Conservation (phyloP, 2,113 vertebrate genomes). For the Anarhynchus alexandrinus region DNA sequence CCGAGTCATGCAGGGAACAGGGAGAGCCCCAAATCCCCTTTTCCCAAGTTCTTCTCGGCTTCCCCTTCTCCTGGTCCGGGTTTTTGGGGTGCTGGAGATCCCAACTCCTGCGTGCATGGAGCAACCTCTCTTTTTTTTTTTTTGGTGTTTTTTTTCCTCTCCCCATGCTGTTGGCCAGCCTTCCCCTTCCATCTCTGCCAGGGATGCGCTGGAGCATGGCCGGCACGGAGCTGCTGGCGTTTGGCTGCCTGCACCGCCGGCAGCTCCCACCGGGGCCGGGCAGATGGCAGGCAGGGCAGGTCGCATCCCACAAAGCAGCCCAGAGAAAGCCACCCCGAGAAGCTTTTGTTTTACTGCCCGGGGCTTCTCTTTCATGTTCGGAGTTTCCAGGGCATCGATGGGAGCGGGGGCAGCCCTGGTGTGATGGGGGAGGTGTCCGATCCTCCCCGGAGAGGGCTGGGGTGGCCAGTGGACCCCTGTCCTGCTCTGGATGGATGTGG, state of each 20-base stretch:
- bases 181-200: not conserved
- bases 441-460: not conserved
- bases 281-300: conserved; percentile 62
- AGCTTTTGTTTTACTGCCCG: conserved; percentile 20
- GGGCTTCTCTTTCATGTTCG: conserved; percentile 8
- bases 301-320: not conserved
- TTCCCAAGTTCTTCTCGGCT: fast-evolving
- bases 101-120: fast-evolving
- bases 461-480: no score
- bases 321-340: not conserved
- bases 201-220: not conserved
- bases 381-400: not conserved
- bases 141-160: no score
- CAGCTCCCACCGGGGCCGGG: not conserved
- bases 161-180: fast-evolving
- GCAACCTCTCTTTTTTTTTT: fast-evolving
- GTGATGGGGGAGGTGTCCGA: fast-evolving
- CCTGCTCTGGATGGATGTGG: not conserved
- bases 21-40: not conserved
- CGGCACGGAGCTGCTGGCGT: fast-evolving
- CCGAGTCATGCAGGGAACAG: fast-evolving
- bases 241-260: not conserved
- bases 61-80: not conserved
- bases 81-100: not conserved
- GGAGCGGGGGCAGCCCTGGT: fast-evolving